Percentiles rank a stretch among this genome's conserved stretches.
Conservation (phyloP, 1,140 invertebrate genomes). For the Reticulitermes speratus region DNA sequence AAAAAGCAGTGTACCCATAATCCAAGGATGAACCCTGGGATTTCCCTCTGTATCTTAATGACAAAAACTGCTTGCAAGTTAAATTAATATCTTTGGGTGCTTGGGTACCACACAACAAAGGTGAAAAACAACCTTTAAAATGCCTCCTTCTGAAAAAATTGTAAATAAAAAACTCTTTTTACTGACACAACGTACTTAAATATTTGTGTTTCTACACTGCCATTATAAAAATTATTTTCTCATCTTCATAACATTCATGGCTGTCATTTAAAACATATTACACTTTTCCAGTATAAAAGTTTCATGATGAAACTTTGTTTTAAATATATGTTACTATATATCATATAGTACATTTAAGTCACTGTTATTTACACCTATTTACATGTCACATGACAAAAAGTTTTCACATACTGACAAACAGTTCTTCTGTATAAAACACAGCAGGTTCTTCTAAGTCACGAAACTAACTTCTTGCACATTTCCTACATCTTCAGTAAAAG, state of each 20-base stretch:
- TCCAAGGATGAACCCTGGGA: background rate
- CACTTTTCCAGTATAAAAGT: background rate
- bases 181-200: background rate
- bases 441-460: background rate
- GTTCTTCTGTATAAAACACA: constrained; percentile 5
- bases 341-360: constrained; percentile 16
- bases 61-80: background rate
- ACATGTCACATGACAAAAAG: background rate
- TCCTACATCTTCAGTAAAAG: background rate
- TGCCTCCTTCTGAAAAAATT: background rate
- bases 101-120: background rate
- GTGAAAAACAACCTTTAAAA: background rate
- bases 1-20: background rate
- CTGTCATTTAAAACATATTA: background rate
- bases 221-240: background rate
- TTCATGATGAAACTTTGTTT: background rate
- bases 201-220: background rate
- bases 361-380: constrained; percentile 28
- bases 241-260: background rate
- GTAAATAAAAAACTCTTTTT: background rate
- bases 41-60: background rate
- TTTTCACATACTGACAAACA: constrained; percentile 25
- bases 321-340: constrained; percentile 25
- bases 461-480: constrained; percentile 2
- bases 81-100: constrained; percentile 15